Percentiles rank a stretch among this genome's conserved stretches.
Conservation (phyloP, 2,113 vertebrate genomes). For the Glareola pratincola region DNA sequence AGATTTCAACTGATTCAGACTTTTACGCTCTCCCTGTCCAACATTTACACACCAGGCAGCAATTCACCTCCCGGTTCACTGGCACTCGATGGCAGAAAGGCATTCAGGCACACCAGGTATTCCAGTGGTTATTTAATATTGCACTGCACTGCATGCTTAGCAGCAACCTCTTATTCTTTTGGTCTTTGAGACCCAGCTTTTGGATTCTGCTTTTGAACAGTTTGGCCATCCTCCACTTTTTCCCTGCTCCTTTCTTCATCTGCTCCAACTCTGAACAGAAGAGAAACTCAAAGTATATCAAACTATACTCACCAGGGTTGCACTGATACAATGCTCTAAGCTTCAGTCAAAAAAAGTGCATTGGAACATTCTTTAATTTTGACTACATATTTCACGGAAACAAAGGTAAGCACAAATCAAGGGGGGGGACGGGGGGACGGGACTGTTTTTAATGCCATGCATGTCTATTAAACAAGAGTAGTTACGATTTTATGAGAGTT, state of each 20-base stretch:
- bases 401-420: not conserved
- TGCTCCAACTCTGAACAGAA: not conserved
- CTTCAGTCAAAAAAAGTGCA: not conserved
- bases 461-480: not conserved
- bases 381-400: not conserved
- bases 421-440: not conserved
- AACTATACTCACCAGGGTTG: accelerated
- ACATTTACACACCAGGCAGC: not conserved
- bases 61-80: not conserved
- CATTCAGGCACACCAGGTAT: not conserved
- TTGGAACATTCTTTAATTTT: not conserved
- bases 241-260: not conserved
- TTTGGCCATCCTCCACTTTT: not conserved
- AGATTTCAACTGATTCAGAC: not conserved
- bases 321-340: not conserved
- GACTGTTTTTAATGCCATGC: not conserved
- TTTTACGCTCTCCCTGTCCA: not conserved
- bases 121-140: not conserved
- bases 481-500: not conserved
- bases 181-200: not conserved
- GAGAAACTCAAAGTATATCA: not conserved
- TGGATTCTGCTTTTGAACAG: not conserved
- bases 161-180: not conserved
- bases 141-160: not conserved
- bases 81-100: not conserved